Evolutionary conservation across 53 echinoderm and acorn worm genomes (phyloP), one percentile per base, ranked within the genome.

Genomic region (Luidia sarsii): DNA sequence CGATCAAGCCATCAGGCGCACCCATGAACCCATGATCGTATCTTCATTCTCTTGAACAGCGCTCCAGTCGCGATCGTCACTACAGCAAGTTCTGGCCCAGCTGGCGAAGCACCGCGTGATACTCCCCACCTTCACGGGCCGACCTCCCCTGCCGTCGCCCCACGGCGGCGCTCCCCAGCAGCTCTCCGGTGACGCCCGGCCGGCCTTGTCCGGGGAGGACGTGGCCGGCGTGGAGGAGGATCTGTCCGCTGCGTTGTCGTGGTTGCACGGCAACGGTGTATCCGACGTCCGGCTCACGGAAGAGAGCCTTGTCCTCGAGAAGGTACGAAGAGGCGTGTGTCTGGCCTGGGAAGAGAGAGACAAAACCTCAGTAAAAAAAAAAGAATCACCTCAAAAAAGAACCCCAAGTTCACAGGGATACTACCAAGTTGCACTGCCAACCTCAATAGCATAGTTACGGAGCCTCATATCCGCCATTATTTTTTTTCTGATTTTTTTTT

Each of bases 61-160:
- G n/a, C n/a, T n/a, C n/a, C n/a, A 71, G 71, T 13, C 52, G 53
- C n/a, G 34, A 21, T 52, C 71, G 22, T 19, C 46, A 35, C 53
- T 71, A 46, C 33, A 51, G 24, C 2, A 32, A 18, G 71, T 71
- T 0, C 21, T 71, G 19, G 15, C 32, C 2, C 32, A 71, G 13
- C n/a, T 71, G 49, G 71, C 45, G 33, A 22, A 71, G 19, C 71
- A 71, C 27, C 71, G 71, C 0, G 52, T 71, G 13, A 2, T 71
- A 9, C 71, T 52, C n/a, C n/a, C n/a, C n/a, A n/a, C n/a, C n/a
- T n/a, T n/a, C n/a, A n/a, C n/a, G n/a, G n/a, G n/a, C 50, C 41
- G 49, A 14, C 13, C 32, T 10, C 13, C 33, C 61, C 5, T 4
- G 33, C 34, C 2, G 6, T 35, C 63, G 19, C n/a, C 36, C 35